Base-by-base conservation (phyloP, 2,888 invertebrate species). In the Dorcus parallelipipedus region DNA sequence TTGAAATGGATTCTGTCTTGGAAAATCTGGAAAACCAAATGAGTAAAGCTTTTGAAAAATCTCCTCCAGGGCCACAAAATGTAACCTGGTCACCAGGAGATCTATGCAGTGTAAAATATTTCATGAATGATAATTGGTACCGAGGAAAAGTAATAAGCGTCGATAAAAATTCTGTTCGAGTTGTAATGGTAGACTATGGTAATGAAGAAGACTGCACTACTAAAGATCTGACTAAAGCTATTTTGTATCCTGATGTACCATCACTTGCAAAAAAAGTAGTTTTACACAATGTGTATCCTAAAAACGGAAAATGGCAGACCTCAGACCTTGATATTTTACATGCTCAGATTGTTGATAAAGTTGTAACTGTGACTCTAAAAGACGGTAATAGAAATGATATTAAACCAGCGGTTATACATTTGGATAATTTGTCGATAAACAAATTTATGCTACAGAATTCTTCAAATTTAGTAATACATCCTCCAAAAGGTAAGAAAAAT, bases 111-210 rank as follows among this genome's bases (percentile, higher is more conserved):
- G 90, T 87, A 0, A 79, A 82, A 58, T 92, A 84, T 75, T 85
- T 84, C 66, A 63, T 80, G 10, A 87, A 91, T 70, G 80, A 83
- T 8, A 78, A 79, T 10, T 90, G 88, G 82, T 93, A 93, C 74
- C 82, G 94, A 57, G 92, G 86, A 5, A 78, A 79, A 69, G 81
- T 91, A 2, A 1, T 79, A 1, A 74, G 81, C 52, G 77, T 83
- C 1, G 71, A 78, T 42, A 66, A 75, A 1, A 48, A 47, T 1
- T 6, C 40, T 5, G 39, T 59, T 0, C 59, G 49, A 17, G 59
- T 56, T 10, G 14, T 61, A 20, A 93, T 91, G 76, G 82, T 94
- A 1, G 95, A 95, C 78, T 95, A 90, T 71, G 95, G 95, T 0
- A 93, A 92, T 71, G 80, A 84, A 42, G 93, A 94, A 74, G 73